phyloP scores from a whole-genome alignment of 2,888 invertebrate genomes.

The Gymnosoma rotundatum region DNA sequence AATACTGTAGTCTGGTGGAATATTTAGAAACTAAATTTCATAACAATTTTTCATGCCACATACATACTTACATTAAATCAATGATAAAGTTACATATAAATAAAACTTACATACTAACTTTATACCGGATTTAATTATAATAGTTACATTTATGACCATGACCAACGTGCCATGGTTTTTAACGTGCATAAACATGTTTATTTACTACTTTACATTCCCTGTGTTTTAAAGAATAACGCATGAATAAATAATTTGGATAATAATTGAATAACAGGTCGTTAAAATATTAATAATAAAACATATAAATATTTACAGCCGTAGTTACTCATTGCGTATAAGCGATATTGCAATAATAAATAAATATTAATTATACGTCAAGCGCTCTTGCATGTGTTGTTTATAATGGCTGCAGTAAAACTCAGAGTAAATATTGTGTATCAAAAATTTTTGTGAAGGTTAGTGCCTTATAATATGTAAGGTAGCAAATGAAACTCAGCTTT shows the following conservation, averaged over 20 bases:
- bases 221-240: background rate
- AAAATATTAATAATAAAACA: too few species aligned
- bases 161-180: slow-evolving; percentile 27
- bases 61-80: background rate
- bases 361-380: slow-evolving; percentile 39
- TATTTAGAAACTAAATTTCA: too few species aligned
- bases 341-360: background rate
- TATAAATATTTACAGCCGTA: background rate
- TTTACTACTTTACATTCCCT: slow-evolving; percentile 16
- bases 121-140: background rate
- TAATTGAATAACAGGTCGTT: background rate
- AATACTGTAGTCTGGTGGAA: too few species aligned
- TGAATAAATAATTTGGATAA: background rate
- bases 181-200: slow-evolving; percentile 27
- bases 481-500: too few species aligned
- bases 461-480: too few species aligned
- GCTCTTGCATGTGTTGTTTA: background rate
- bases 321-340: slow-evolving; percentile 1
- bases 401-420: background rate
- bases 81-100: background rate
- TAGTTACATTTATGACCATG: slow-evolving; percentile 30
- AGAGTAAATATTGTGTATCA: background rate
- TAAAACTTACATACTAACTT: background rate
- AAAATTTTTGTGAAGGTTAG: background rate
- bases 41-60: background rate